Conservation (phyloP, 1,140 invertebrate species). For the Drosophila trapezifrons region DNA sequence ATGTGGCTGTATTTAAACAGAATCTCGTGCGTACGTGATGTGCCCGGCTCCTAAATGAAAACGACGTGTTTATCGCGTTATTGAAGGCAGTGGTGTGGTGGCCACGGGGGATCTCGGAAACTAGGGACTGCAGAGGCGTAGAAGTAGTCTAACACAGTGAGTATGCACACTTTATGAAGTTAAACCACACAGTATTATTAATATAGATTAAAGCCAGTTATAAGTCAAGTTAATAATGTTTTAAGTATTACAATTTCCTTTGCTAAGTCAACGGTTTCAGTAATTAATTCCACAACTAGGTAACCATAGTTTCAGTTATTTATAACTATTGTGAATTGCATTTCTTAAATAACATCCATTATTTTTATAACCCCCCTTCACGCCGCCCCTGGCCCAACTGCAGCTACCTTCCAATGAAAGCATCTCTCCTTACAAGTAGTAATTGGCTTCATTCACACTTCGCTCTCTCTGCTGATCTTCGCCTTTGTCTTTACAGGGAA, state of each 20-base stretch:
- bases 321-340: no score
- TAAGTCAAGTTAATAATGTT: no score
- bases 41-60: constrained; percentile 30
- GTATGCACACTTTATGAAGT: background rate
- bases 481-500: constrained; percentile 47
- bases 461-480: constrained; percentile 23
- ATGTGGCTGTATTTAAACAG: constrained; percentile 78
- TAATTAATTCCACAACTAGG: no score
- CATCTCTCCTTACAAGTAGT: constrained; percentile 32
- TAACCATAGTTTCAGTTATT: no score
- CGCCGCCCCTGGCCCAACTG: constrained; percentile 10
- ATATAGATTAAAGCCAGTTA: background rate
- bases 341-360: no score
- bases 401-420: constrained; percentile 53
- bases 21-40: constrained; percentile 81
- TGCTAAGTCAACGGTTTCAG: no score
- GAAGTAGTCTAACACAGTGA: background rate
- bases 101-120: background rate
- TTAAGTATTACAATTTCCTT: no score
- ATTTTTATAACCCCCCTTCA: background rate
- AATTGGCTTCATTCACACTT: constrained; percentile 78
- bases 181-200: background rate
- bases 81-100: constrained; percentile 25
- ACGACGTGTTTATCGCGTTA: constrained; percentile 36
- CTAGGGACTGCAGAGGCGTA: background rate